Conservation (phyloP, 2,888 invertebrate species). For the Maniola hyperantus region DNA sequence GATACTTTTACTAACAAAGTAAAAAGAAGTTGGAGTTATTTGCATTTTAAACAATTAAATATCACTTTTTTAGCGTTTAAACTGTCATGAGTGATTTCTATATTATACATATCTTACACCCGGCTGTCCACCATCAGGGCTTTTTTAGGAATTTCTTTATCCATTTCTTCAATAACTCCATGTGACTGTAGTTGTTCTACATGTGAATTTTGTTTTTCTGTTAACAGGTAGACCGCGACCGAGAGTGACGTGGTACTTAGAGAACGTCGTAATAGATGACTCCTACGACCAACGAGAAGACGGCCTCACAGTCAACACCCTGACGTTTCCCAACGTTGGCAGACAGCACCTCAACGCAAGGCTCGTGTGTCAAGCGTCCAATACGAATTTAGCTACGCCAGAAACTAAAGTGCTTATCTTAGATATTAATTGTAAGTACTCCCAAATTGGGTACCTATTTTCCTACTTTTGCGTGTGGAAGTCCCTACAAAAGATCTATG, state of each 20-base stretch:
- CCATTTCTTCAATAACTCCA: too few relatives aligned
- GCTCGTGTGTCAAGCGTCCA: conserved; percentile 93
- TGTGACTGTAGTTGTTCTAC: background rate
- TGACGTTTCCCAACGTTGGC: conserved; percentile 90
- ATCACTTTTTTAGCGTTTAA: too few relatives aligned
- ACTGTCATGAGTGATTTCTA: too few relatives aligned
- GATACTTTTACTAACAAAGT: background rate
- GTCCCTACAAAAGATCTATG: too few relatives aligned
- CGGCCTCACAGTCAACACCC: conserved; percentile 89
- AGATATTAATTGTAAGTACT: conserved; percentile 92
- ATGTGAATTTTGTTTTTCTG: background rate
- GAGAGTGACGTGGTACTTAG: conserved; percentile 92
- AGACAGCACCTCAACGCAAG: conserved; percentile 92
- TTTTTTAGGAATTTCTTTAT: too few relatives aligned
- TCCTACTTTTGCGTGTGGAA: too few relatives aligned
- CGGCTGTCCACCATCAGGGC: too few relatives aligned
- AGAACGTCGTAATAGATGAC: conserved; percentile 92
- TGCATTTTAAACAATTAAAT: background rate
- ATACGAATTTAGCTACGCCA: conserved; percentile 91
- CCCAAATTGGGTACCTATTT: conserved; percentile 11
- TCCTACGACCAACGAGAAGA: conserved; percentile 87
- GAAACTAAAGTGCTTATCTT: conserved; percentile 90
- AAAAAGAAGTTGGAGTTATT: background rate
- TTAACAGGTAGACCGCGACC: conserved; percentile 88
- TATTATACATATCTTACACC: too few relatives aligned